Evolutionary conservation across 2,888 invertebrate species (phyloP), one percentile per base, ranked within the genome.

Genomic region (Exocentrus adspersus): DNA sequence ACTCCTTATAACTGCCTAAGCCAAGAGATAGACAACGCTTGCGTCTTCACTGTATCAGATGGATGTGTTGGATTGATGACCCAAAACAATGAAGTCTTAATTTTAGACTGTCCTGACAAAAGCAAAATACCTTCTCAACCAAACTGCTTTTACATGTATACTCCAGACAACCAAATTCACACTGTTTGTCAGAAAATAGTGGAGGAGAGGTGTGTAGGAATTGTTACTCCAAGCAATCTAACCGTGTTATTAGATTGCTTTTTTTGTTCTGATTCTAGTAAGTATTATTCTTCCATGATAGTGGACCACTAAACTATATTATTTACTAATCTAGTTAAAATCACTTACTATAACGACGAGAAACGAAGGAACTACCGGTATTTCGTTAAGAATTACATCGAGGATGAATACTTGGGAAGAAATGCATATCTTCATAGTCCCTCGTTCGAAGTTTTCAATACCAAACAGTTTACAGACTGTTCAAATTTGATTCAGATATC

Each of bases 161-260:
- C 28, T 14, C 9, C 28, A 16, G 48, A 48, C 16, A 16, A 28
- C 16, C 16, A 28, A 2, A 14, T 28, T 2, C 48, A 48, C 12
- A 24, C 24, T 10, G 28, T 24, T 24, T 48, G 48, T 10, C 24
- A 24, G 14, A 14, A 48, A 12, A 48, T 16, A 16, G 14, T 48
- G 24, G 48, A 48, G 16, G 48, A 48, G 28, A 48, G 48, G 9
- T 48, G 48, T 24, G 16, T 48, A 24, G 48, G 48, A 48, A 6
- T 48, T 28, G 24, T 16, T 7, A 48, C 48, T 4, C 48, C 48
- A 24, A 48, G 48, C 9, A 48, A 48, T 14, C 19, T 48, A 12
- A 48, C 48, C 3, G 16, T 48, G 9, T 16, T 48, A 5, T 28
- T 48, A 2, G 48, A 48, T 5, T 48, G 48, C 9, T 48, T 16